A percentile compares a stretch with the other conserved stretches of the same genome.
Conservation (phyloP, 2,113 vertebrate species). For the Osmerus mordax region DNA sequence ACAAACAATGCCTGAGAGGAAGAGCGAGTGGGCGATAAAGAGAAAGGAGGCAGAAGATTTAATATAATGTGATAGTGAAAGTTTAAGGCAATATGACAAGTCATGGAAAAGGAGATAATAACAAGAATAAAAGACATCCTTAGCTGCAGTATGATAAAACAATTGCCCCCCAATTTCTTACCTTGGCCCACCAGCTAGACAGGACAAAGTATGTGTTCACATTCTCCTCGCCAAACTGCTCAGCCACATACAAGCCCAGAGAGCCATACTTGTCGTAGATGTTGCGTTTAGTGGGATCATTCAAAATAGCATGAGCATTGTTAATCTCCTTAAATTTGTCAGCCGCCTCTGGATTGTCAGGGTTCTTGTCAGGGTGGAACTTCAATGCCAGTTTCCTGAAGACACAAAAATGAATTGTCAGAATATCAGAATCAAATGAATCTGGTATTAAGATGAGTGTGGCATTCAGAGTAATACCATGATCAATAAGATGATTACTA, state of each 20-base stretch:
- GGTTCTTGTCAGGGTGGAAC: slow-evolving; percentile 98
- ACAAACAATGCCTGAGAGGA: slow-evolving; percentile 85
- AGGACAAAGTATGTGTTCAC: slow-evolving; percentile 99
- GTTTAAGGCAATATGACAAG: background rate
- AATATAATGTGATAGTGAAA: background rate
- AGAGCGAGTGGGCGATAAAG: background rate
- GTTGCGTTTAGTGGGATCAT: slow-evolving; percentile 92
- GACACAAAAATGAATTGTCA: background rate
- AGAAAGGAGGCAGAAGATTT: background rate
- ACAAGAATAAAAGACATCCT: background rate
- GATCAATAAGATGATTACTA: background rate
- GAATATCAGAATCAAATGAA: background rate
- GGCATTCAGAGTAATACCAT: background rate
- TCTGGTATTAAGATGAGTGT: background rate
- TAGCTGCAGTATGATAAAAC: background rate
- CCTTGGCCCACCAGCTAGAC: slow-evolving; percentile 99
- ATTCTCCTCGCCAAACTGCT: slow-evolving; percentile 98
- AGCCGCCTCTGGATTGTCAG: slow-evolving; percentile 92
- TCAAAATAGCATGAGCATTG: slow-evolving; percentile 93
- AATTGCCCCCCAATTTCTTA: slow-evolving; percentile 49
- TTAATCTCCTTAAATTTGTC: slow-evolving; percentile 99
- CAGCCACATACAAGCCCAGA: slow-evolving; percentile 94
- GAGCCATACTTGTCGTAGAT: slow-evolving; percentile 99
- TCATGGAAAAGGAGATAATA: background rate
- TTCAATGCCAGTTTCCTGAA: slow-evolving; percentile 95